Percentiles rank a stretch among this genome's conserved stretches.
Evolutionary conservation across 1,140 invertebrate genomes (phyloP).

Genomic region (Macrosteles quadrilineatus): DNA sequence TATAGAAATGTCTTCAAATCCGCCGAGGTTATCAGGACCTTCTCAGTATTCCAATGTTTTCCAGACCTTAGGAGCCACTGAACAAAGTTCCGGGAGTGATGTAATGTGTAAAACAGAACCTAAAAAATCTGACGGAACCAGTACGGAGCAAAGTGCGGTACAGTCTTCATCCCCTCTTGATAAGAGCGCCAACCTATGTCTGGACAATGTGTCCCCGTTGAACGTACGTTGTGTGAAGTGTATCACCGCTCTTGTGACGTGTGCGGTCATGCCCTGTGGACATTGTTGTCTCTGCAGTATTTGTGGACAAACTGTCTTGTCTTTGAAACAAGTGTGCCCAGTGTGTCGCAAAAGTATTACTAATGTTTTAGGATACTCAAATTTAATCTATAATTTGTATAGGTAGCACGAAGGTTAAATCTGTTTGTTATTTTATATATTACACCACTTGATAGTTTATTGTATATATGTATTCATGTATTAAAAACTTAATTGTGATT

Average conservation of each 20-base stretch:
- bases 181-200: neutral
- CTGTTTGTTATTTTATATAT: too few species aligned
- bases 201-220: slow-evolving; percentile 2
- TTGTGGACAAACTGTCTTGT: slow-evolving; percentile 14
- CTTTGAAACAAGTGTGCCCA: slow-evolving; percentile 11
- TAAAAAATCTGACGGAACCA: neutral
- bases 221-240: slow-evolving; percentile 13
- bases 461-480: too few species aligned
- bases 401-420: neutral
- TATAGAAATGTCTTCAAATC: slow-evolving; percentile 13
- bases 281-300: slow-evolving; percentile 17
- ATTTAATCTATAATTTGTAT: slow-evolving; percentile 20
- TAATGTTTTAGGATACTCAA: slow-evolving; percentile 6
- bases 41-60: neutral
- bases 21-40: neutral
- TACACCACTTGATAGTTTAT: too few species aligned
- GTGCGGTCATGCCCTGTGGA: slow-evolving; percentile 13
- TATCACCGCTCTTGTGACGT: slow-evolving; percentile 8
- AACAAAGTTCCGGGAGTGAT: neutral
- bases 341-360: slow-evolving; percentile 8
- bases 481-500: too few species aligned
- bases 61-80: neutral
- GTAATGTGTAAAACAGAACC: slow-evolving; percentile 6
- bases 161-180: neutral
- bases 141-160: neutral